Evolutionary conservation across 53 echinoderm and acorn worm genomes (phyloP).

Genomic region (Patiria pectinifera): DNA sequence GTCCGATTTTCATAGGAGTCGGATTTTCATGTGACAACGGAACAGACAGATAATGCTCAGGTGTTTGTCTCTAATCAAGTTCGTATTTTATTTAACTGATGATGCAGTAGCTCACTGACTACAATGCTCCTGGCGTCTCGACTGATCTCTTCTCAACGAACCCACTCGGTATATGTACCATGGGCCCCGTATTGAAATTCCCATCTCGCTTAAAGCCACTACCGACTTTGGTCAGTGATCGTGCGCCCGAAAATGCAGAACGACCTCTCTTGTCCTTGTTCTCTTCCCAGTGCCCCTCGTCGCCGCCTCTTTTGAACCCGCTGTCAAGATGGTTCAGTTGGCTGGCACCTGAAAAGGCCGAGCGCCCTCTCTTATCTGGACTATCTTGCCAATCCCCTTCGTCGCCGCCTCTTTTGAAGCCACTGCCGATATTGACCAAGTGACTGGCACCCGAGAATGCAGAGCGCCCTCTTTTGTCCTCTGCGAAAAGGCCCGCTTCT

Average conservation of each 20-base stretch:
- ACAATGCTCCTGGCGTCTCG: neutral
- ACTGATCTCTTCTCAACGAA: neutral
- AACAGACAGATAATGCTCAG: no score
- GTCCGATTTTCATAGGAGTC: no score
- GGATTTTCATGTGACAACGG: no score
- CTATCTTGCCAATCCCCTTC: neutral
- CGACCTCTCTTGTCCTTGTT: conserved; percentile 42
- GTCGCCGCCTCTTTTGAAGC: conserved; percentile 22
- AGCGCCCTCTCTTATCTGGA: conserved; percentile 27
- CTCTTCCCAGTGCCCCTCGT: neutral
- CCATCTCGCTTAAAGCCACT: conserved; percentile 38
- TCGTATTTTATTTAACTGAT: neutral
- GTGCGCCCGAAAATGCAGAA: neutral
- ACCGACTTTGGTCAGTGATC: conserved; percentile 26
- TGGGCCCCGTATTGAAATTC: conserved; percentile 17
- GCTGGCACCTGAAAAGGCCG: neutral
- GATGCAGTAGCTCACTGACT: neutral
- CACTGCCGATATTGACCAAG: conserved; percentile 35
- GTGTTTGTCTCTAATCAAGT: neutral
- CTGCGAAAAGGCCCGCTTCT: neutral
- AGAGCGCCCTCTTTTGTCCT: conserved; percentile 36
- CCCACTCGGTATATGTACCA: conserved; percentile 17
- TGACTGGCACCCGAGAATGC: neutral
- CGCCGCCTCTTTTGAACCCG: conserved; percentile 26
- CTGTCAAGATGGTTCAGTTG: conserved; percentile 26